A percentile compares a stretch with the other conserved stretches of the same genome.
Conservation (phyloP, 2,113 vertebrate genomes). For the Tautogolabrus adspersus region DNA sequence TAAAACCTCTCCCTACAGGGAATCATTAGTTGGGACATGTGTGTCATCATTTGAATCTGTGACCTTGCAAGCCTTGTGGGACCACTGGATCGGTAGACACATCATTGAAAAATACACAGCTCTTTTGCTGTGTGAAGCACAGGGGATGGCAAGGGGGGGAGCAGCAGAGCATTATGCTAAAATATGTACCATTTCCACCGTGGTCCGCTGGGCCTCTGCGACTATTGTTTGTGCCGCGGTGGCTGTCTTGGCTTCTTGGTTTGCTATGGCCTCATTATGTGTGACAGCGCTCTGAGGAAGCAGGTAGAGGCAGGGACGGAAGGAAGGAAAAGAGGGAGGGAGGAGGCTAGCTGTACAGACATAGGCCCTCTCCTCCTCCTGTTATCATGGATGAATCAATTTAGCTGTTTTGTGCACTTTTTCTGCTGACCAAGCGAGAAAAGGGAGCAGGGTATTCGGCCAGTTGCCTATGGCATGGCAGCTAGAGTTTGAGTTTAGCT, state of each 20-base stretch:
- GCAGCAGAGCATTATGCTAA: conserved; percentile 77
- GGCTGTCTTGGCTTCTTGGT: conserved; percentile 59
- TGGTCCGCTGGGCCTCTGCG: conserved; percentile 58
- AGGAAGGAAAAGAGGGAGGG: conserved; percentile 41
- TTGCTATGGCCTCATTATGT: conserved; percentile 78
- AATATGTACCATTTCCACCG: conserved; percentile 75
- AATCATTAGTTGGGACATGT: conserved; percentile 64
- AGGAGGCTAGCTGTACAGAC: conserved; percentile 41
- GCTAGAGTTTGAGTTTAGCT: conserved; percentile 69
- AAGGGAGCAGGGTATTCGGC: conserved; percentile 22
- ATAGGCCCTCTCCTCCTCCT: conserved; percentile 66
- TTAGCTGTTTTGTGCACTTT: conserved; percentile 77
- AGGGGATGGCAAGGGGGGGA: conserved; percentile 4
- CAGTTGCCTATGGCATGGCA: conserved; percentile 70
- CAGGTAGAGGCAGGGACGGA: conserved; percentile 64
- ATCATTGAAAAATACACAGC: conserved; percentile 68
- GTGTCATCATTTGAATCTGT: conserved; percentile 64
- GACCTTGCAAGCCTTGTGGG: conserved; percentile 45
- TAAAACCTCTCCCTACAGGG: conserved; percentile 40
- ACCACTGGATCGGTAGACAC: conserved; percentile 54
- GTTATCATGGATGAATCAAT: conserved; percentile 81
- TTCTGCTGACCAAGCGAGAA: conserved; percentile 78
- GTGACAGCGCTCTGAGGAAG: conserved; percentile 70
- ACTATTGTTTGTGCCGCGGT: conserved; percentile 62
- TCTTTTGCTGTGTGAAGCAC: conserved; percentile 60